Conservation (phyloP, 2,888 invertebrate species). For the Volucella inflata region DNA sequence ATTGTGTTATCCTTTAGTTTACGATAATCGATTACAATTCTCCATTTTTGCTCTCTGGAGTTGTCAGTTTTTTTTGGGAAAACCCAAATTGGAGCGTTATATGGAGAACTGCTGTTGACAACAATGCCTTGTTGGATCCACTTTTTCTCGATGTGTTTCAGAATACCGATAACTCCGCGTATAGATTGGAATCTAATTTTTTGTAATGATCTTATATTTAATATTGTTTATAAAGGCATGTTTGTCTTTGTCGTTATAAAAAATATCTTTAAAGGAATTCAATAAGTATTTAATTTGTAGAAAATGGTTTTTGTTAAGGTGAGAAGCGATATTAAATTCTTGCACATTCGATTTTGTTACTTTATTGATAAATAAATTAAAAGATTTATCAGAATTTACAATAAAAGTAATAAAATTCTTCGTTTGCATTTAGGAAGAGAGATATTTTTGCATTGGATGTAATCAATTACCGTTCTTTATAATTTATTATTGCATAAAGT, state of each 20-base stretch:
- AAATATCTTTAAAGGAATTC: constrained; percentile 18
- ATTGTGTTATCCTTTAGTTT: constrained; percentile 22
- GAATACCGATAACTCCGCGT: constrained; percentile 62
- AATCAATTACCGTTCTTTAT: constrained; percentile 16
- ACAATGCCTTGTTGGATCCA: constrained; percentile 75
- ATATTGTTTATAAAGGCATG: constrained; percentile 25
- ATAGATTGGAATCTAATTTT: constrained; percentile 50
- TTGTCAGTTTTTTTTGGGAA: constrained; percentile 73
- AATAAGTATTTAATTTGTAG: constrained; percentile 17
- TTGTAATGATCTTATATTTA: constrained; percentile 32
- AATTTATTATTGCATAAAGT: constrained; percentile 18
- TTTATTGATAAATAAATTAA: constrained; percentile 15
- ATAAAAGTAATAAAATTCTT: constrained; percentile 25
- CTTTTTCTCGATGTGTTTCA: constrained; percentile 61
- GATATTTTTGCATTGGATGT: constrained; percentile 23
- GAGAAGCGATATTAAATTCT: neutral
- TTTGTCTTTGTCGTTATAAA: constrained; percentile 24
- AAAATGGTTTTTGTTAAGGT: constrained; percentile 1
- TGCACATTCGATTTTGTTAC: neutral
- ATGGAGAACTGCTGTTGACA: constrained; percentile 72
- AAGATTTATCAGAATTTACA: neutral
- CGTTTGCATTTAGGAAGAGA: constrained; percentile 11
- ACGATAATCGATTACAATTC: constrained; percentile 50
- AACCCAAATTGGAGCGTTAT: constrained; percentile 76
- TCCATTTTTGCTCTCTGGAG: constrained; percentile 37